Base-by-base conservation (phyloP, 2,113 vertebrate genomes). In the Hypomesus transpacificus region DNA sequence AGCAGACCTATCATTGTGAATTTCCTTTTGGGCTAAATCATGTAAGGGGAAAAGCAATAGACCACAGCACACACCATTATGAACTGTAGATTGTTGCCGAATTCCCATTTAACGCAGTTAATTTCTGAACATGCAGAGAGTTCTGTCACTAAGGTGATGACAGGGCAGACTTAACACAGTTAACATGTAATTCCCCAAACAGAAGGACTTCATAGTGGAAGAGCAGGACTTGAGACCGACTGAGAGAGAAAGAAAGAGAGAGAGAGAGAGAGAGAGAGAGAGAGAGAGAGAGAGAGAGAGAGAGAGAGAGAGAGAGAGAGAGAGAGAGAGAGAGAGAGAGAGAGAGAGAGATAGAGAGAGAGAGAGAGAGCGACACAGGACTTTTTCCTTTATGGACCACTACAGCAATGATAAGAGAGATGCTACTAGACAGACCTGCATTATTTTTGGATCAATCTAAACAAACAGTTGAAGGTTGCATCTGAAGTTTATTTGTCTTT, bases 11-110 rank as follows among this genome's bases (percentile, higher is more conserved):
- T 65, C 66, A 53, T 22, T 52, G 71, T 60, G 68, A 71, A 71
- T 68, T 69, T 78, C 76, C 71, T 69, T 39, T 50, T n/a, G 1
- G 68, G 71, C 39, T 66, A 78, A 70, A 74, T 78, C 72, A 59
- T 50, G 50, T 64, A 66, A 17, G 26, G 65, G 50, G 18, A 3
- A 17, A 28, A 63, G 28, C 54, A 3, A 51, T 21, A 71, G 53
- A 69, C 58, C 18, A 22, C 51, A 46, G 39, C 39, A 46, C 39
- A 5, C 14, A n/a, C 4, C 54, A 67, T 64, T 67, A 73, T 24
- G 60, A 71, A 52, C 65, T 66, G 31, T n/a, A 73, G 71, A 67
- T 51, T 50, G 31, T 67, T 60, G 18, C 65, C 50, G 21, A 74
- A 74, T 56, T 67, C 71, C 21, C 68, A 13, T 69, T 68, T 61